These are phyloP conservation scores for Myocastor coypus DNA, from an alignment of 2,113 vertebrate genomes.

Conservation along the genomic window DNA sequence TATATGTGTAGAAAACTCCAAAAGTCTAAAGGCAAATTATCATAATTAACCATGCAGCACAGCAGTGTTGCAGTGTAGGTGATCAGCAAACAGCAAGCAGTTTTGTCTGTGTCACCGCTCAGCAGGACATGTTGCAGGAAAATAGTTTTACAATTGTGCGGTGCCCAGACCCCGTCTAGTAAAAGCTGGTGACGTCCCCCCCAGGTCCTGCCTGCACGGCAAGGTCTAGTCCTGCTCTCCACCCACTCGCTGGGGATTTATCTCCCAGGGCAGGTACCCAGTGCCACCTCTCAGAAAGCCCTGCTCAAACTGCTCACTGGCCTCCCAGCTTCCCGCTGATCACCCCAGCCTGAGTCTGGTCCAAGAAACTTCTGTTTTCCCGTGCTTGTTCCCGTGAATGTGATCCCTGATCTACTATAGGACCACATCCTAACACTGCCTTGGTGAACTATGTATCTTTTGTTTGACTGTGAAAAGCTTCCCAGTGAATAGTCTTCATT, in stretches of 20 bases:
- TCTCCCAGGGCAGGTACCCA: neutral
- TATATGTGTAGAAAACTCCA: neutral
- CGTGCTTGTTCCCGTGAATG: neutral
- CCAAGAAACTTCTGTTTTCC: neutral
- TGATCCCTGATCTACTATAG: neutral
- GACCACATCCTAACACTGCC: neutral
- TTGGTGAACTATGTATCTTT: neutral
- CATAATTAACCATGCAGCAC: constrained; percentile 16
- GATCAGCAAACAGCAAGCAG: neutral
- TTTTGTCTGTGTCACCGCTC: neutral
- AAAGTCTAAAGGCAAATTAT: constrained; percentile 33
- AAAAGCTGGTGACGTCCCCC: neutral
- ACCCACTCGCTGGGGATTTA: neutral
- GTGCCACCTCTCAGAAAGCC: neutral
- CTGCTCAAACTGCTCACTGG: neutral
- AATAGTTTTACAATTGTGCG: neutral
- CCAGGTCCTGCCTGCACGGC: neutral
- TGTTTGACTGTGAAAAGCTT: constrained; percentile 35
- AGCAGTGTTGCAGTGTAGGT: neutral
- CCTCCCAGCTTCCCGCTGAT: neutral
- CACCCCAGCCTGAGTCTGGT: neutral
- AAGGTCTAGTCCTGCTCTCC: neutral
- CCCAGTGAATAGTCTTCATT: neutral
- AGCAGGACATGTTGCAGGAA: neutral
- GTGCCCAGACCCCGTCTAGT: neutral